Base-by-base conservation (phyloP, 2,797 vertebrate genomes). In the Iguana delicatissima region DNA sequence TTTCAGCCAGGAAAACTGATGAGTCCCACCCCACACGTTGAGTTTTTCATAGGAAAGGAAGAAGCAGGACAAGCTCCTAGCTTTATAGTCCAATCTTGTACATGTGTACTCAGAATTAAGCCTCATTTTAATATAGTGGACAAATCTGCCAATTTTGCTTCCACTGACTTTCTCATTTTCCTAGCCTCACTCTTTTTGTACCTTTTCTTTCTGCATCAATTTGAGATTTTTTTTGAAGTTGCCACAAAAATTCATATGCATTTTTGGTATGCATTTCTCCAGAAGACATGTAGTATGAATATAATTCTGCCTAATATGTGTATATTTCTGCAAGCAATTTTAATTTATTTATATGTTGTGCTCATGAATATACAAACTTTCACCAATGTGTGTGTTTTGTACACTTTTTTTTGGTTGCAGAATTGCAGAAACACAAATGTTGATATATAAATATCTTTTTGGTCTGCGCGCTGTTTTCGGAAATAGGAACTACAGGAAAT, bases 11-110 rank as follows among this genome's bases (percentile, higher is more conserved):
- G 22, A 62, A 81, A 76, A 82, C 24, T 22, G 3, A 88, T 85
- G 29, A 32, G 74, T 0, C 57, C 84, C 73, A 6, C 69, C 0
- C 10, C 42, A 3, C 0, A 62, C 50, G 32, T 35, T 0, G 32
- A 38, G 4, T 35, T 7, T 86, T 83, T 93, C 52, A 3, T 80
- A 10, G 12, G 62, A 0, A 6, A 26, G 6, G 16, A 38, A 38
- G 38, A 13, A 6, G 14, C 0, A 12, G 55, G 2, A 26, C 35
- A 24, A 76, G 8, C 12, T 22, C 52, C 52, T 74, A 76, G n/a
- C 18, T 14, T 57, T 57, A 55, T 32, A 16, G 38, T 22, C 10
- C 52, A 76, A 76, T 72, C 16, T 2, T 72, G 12, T 16, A 6
- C 38, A 32, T 83, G 6, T 62, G 46, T 77, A 62, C 32, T 73